phyloP scores from a whole-genome alignment of 2,113 vertebrate species.

The Larimichthys polyactis region DNA sequence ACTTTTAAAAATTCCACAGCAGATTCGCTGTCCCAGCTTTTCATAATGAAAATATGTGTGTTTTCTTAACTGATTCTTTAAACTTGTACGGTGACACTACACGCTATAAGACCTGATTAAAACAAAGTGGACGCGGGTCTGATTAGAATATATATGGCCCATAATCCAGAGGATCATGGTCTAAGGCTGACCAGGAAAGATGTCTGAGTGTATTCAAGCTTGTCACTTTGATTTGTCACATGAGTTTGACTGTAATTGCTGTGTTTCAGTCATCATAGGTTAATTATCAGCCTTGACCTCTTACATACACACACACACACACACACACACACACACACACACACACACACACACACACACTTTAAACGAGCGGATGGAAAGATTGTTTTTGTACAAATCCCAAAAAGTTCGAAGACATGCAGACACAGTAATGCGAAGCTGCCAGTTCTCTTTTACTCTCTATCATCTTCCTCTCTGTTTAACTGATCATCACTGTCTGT shows the following conservation, averaged over 20 bases:
- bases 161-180: constrained; percentile 17
- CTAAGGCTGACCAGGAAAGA: constrained; percentile 44
- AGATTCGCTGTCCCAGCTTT: background rate
- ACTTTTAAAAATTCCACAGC: background rate
- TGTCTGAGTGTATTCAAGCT: constrained; percentile 30
- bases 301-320: constrained; percentile 41
- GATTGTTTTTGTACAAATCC: constrained; percentile 10
- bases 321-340: no score
- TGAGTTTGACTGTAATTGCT: constrained; percentile 74
- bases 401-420: constrained; percentile 20
- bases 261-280: constrained; percentile 78
- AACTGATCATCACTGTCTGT: constrained; percentile 49
- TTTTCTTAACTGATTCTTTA: background rate
- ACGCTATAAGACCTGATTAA: background rate
- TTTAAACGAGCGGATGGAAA: background rate
- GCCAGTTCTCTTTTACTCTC: constrained; percentile 27
- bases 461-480: constrained; percentile 23
- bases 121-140: constrained; percentile 9
- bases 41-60: background rate
- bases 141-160: constrained; percentile 25
- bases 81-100: background rate
- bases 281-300: constrained; percentile 74
- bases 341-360: no score
- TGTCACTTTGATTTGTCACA: constrained; percentile 80
- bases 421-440: constrained; percentile 14